Evolutionary conservation across 2,113 vertebrate species (phyloP).

Genomic region (Ciconia boyciana): DNA sequence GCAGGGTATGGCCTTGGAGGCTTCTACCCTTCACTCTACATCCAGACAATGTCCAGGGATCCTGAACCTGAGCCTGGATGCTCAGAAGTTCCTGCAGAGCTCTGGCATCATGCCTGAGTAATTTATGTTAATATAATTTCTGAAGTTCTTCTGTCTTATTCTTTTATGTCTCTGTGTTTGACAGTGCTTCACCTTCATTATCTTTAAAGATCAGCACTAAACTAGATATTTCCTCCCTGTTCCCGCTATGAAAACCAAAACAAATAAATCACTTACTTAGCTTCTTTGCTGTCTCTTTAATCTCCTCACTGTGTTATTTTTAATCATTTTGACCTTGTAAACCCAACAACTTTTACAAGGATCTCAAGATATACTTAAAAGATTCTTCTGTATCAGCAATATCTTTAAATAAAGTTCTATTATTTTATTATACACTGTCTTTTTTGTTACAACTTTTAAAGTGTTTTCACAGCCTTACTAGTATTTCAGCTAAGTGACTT

Average conservation of each 20-base stretch:
- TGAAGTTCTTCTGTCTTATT: neutral
- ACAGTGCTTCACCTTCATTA: conserved; percentile 15
- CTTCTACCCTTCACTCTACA: neutral
- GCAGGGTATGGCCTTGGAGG: neutral
- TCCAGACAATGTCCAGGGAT: neutral
- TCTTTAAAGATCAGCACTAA: conserved; percentile 31
- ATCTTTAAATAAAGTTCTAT: neutral
- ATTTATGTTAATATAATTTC: neutral
- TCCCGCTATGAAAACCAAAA: neutral
- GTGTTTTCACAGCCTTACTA: neutral
- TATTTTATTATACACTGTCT: neutral
- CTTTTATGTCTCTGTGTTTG: conserved; percentile 30
- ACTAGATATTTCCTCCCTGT: neutral
- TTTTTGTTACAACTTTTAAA: neutral
- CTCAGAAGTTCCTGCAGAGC: neutral
- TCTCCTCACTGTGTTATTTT: neutral
- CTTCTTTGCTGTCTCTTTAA: conserved; percentile 6
- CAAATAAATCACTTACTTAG: conserved; percentile 39
- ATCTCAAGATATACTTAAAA: neutral
- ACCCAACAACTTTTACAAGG: neutral
- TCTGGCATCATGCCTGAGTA: neutral
- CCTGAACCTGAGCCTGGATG: neutral
- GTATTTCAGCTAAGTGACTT: neutral
- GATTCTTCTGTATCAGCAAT: neutral
- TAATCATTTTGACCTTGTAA: conserved; percentile 45